Evolutionary conservation across 1,140 invertebrate genomes (phyloP).

Genomic region (Sarcophaga bullata): DNA sequence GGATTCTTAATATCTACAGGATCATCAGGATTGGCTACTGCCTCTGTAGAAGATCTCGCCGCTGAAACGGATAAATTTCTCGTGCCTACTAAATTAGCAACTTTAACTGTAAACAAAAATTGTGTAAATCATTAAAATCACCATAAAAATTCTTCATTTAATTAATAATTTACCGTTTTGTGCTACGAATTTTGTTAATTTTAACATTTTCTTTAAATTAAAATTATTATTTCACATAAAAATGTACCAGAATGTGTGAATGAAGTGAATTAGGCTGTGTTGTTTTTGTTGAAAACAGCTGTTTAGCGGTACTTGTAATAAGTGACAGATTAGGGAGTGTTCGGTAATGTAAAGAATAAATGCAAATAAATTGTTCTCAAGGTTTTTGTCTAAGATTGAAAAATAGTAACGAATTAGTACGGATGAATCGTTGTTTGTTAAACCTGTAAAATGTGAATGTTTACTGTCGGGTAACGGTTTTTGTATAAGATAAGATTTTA

Average conservation of each 20-base stretch:
- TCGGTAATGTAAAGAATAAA: background rate
- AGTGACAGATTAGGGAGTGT: conserved; percentile 23
- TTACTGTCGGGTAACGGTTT: no score
- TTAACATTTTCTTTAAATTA: conserved; percentile 31
- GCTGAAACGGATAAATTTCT: background rate
- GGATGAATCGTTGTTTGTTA: no score
- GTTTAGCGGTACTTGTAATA: background rate
- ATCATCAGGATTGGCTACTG: conserved; percentile 58
- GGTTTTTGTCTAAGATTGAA: no score
- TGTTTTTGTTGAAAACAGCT: conserved; percentile 11
- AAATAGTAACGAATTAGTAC: no score
- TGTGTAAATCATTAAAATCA: background rate
- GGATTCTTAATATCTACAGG: conserved; percentile 84
- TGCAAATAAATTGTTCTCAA: no score
- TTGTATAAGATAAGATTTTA: no score
- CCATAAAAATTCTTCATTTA: background rate
- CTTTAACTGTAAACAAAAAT: conserved; percentile 31
- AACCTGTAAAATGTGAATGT: no score
- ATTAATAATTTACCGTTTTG: conserved; percentile 42
- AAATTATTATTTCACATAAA: background rate
- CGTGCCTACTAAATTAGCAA: background rate
- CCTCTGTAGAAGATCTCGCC: background rate
- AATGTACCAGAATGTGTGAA: background rate
- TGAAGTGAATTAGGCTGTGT: conserved; percentile 13
- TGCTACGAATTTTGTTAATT: conserved; percentile 28